Percentiles rank a stretch among this genome's conserved stretches.
Evolutionary conservation across 2,888 invertebrate species (phyloP).

Genomic region (Gonocerus acuteangulatus): DNA sequence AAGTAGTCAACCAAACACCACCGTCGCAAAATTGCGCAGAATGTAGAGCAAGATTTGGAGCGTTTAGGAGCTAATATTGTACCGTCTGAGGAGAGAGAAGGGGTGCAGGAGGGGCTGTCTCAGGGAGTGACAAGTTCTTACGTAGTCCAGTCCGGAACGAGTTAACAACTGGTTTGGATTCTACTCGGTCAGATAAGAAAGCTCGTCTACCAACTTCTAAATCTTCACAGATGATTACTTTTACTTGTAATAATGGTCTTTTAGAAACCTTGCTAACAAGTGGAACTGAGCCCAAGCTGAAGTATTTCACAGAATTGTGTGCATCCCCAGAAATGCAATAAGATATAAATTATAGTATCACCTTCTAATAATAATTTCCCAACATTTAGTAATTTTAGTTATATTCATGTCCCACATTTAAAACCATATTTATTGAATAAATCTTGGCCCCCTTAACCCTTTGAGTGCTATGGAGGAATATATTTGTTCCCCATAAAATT

Average conservation of each 20-base stretch:
- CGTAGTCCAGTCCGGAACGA: too few species aligned
- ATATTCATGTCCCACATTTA: not conserved
- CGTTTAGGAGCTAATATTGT: too few species aligned
- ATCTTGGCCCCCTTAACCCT: too few species aligned
- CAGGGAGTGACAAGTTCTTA: too few species aligned
- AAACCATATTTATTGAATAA: not conserved
- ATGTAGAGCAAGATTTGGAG: too few species aligned
- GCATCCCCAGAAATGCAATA: slow-evolving; percentile 58
- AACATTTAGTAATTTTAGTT: not conserved
- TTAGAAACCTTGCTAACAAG: slow-evolving; percentile 86
- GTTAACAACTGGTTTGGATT: slow-evolving; percentile 80
- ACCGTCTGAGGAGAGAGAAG: too few species aligned
- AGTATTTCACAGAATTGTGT: slow-evolving; percentile 92
- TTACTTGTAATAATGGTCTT: slow-evolving; percentile 78
- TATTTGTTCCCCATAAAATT: too few species aligned
- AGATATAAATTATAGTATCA: slow-evolving; percentile 41
- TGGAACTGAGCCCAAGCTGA: slow-evolving; percentile 98
- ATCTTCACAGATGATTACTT: slow-evolving; percentile 86
- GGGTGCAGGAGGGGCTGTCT: too few species aligned
- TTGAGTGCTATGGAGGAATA: too few species aligned
- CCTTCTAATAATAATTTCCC: slow-evolving; percentile 2
- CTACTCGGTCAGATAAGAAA: slow-evolving; percentile 57
- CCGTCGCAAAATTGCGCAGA: too few species aligned
- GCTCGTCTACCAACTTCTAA: slow-evolving; percentile 61
- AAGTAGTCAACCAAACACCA: too few species aligned